A percentile compares a stretch with the other conserved stretches of the same genome.
Conservation (phyloP, 2,113 vertebrate species). For the Herpetotheres cachinnans region DNA sequence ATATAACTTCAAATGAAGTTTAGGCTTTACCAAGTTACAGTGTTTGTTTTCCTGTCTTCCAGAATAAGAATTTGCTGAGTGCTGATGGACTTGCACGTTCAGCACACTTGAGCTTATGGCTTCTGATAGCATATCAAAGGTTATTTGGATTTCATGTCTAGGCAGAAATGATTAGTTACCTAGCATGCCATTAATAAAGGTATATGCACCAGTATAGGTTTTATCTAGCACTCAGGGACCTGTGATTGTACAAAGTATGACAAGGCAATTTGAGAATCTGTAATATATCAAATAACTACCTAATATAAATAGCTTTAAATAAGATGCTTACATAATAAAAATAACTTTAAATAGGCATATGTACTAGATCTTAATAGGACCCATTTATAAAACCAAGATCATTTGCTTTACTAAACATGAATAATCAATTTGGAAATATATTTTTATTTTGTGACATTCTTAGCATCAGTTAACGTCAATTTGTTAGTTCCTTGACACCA, state of each 20-base stretch:
- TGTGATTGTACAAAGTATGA: neutral
- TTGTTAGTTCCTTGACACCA: neutral
- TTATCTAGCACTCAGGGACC: neutral
- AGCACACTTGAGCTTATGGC: neutral
- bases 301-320: conserved; percentile 22
- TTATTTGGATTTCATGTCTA: neutral
- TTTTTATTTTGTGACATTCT: conserved; percentile 20
- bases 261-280: neutral
- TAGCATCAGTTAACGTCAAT: neutral
- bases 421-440: conserved; percentile 10
- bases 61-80: neutral
- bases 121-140: neutral
- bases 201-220: neutral
- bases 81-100: neutral
- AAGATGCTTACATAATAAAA: neutral
- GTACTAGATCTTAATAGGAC: conserved; percentile 7
- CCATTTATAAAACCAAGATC: neutral
- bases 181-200: neutral
- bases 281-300: neutral
- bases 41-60: neutral
- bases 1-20: neutral
- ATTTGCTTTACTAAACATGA: neutral
- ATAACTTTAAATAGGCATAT: neutral
- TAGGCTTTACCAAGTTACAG: neutral
- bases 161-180: neutral